Conservation (phyloP, 2,113 vertebrate species). For the Catharus fuscescens region DNA sequence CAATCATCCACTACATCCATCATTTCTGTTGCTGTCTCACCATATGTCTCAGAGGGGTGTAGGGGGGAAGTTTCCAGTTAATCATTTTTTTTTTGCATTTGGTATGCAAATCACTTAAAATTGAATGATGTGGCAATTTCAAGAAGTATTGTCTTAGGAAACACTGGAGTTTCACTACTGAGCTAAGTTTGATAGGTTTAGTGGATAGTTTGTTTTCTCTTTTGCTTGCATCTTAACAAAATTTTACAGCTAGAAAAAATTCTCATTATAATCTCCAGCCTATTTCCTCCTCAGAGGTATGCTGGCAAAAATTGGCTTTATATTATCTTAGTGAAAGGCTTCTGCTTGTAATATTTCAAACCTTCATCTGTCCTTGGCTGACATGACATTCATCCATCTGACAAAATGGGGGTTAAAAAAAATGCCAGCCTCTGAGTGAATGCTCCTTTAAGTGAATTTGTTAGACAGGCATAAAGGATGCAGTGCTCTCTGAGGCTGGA, state of each 20-base stretch:
- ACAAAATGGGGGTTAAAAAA: neutral
- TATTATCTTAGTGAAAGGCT: neutral
- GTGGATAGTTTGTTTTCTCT: neutral
- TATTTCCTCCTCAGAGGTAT: constrained; percentile 12
- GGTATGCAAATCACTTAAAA: constrained; percentile 47
- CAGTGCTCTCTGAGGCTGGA: neutral
- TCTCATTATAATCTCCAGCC: neutral
- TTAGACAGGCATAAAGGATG: neutral
- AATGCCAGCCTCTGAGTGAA: neutral
- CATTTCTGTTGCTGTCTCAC: constrained; percentile 47
- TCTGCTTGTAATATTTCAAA: constrained; percentile 30
- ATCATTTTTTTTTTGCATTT: constrained; percentile 12
- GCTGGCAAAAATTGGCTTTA: constrained; percentile 8
- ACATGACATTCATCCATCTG: neutral
- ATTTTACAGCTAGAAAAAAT: constrained; percentile 10
- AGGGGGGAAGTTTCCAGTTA: constrained; percentile 13
- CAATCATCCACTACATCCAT: constrained; percentile 52
- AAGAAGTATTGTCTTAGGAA: neutral
- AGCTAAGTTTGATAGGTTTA: neutral
- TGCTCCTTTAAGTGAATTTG: neutral
- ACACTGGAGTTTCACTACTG: neutral
- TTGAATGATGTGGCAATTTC: constrained; percentile 26
- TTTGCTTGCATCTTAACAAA: neutral
- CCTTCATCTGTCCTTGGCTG: constrained; percentile 37
- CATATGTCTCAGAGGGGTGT: constrained; percentile 26